Evolutionary conservation across 2,113 vertebrate species (phyloP), one percentile per base, ranked within the genome.

Genomic region (Pachycephala philippinensis): DNA sequence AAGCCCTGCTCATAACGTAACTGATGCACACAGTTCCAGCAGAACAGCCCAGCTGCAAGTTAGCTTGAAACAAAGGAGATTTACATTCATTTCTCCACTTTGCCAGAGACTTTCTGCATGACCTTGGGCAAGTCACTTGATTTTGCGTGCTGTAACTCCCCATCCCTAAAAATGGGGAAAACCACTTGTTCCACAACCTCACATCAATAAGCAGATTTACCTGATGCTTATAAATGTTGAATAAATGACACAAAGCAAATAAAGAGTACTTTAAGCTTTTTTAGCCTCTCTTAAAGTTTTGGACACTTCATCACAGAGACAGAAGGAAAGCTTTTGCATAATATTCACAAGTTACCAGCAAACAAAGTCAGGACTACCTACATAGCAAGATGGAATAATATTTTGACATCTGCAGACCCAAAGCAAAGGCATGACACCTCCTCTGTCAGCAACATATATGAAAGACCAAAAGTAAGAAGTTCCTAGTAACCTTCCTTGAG

Each of bases 1-100:
- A 96, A 90, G 93, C 64, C 71, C 47, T 87, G 85, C 75, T 93
- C 47, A 7, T 69, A 95, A 84, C 1, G 30, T 52, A 79, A 72
- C 54, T 15, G 9, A 74, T 7, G 26, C 79, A 57, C 53, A 54
- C 45, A 59, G 71, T 2, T 95, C 63, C 77, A 83, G 82, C 49
- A 85, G 59, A 86, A 35, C 42, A 92, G 86, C 72, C 93, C 91
- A 92, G 93, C 80, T 81, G 90, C 35, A 60, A 68, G 90, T 59
- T 61, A 47, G 44, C 69, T 76, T 52, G 56, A 74, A 92, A 96
- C 90, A 93, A 95, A 90, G 84, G 83, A 96, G 52, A 90, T 88
- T 65, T 70, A 90, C 82, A 93, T 71, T 68, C 4, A 74, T 78
- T 92, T 90, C 88, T 70, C 85, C 65, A 77, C 90, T 88, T 75